phyloP scores from a whole-genome alignment of 1,140 invertebrate genomes.

The Nebria ingens region DNA sequence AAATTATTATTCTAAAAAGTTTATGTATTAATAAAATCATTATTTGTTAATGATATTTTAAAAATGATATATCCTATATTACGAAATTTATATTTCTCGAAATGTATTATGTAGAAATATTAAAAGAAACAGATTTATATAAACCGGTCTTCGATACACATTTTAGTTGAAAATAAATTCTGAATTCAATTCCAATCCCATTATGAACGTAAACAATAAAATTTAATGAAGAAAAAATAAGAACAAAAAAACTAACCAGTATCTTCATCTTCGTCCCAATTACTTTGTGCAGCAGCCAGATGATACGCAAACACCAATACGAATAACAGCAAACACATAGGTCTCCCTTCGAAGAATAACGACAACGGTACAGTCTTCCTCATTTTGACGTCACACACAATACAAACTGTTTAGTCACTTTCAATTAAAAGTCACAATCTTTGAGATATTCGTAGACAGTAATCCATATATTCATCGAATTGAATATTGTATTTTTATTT shows the following conservation, averaged over 20 bases:
- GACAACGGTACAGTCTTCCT: not conserved
- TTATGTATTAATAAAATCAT: too few species aligned
- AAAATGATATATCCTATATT: too few species aligned
- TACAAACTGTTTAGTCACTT: not conserved
- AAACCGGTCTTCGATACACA: too few species aligned
- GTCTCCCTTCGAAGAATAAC: not conserved
- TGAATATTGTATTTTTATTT: not conserved
- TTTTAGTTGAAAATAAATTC: too few species aligned
- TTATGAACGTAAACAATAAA: too few species aligned
- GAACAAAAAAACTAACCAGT: not conserved
- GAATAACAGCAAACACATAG: not conserved
- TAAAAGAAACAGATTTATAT: too few species aligned
- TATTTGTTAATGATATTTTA: too few species aligned
- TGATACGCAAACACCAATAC: not conserved
- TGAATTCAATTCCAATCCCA: too few species aligned
- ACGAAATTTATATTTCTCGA: too few species aligned
- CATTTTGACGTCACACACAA: not conserved
- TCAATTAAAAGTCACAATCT: not conserved
- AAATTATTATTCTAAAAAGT: too few species aligned
- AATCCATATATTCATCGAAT: not conserved
- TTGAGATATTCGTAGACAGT: not conserved
- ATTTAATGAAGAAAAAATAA: too few species aligned
- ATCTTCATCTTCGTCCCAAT: slow-evolving; percentile 2
- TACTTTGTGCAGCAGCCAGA: not conserved
- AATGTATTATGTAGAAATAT: too few species aligned